phyloP scores from a whole-genome alignment of 2,888 invertebrate genomes.

The Teleogryllus oceanicus region DNA sequence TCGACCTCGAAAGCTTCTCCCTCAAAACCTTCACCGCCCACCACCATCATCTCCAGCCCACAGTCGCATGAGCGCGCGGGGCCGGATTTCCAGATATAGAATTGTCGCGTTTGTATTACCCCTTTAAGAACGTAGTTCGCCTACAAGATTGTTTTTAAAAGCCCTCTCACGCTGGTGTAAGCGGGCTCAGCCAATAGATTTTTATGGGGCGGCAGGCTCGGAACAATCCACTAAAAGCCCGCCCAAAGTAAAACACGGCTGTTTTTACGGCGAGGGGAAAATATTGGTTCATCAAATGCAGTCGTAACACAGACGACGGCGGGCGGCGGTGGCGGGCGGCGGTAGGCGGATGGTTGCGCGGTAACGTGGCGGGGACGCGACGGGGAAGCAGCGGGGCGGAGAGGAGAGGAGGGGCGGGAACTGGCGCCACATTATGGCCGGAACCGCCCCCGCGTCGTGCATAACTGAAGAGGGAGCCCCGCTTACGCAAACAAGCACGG shows the following conservation, averaged over 20 bases:
- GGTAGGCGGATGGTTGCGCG: too few species aligned
- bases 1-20: too few species aligned
- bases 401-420: too few species aligned
- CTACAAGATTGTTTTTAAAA: constrained; percentile 9
- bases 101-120: constrained; percentile 4
- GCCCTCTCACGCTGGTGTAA: neutral
- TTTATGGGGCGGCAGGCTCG: neutral
- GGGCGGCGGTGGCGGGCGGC: too few species aligned
- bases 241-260: neutral
- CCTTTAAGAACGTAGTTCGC: neutral
- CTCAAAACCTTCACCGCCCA: too few species aligned
- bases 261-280: constrained; percentile 18
- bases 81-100: constrained; percentile 44
- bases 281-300: constrained; percentile 18
- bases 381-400: too few species aligned
- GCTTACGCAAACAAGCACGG: too few species aligned
- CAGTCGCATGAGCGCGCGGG: constrained; percentile 86
- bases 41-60: constrained; percentile 46
- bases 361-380: too few species aligned
- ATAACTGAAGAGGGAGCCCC: too few species aligned
- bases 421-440: too few species aligned
- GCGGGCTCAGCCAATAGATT: constrained; percentile 18
- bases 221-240: constrained; percentile 5
- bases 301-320: neutral
- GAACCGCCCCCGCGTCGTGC: too few species aligned